Evolutionary conservation across 2,797 vertebrate genomes (phyloP).

Genomic region (Jordanella pulchra): DNA sequence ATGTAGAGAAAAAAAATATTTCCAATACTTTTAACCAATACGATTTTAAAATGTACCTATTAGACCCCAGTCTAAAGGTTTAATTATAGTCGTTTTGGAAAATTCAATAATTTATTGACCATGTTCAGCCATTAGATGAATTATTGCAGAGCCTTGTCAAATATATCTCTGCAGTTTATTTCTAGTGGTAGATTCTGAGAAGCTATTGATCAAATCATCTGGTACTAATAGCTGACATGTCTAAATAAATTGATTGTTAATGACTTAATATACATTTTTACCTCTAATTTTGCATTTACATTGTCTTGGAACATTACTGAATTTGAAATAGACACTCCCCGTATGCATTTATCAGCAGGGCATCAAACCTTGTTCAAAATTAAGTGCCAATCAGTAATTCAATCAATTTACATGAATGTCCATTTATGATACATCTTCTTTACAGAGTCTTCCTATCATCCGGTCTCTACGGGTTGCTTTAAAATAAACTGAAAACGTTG

Average conservation of each 20-base stretch:
- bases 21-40: too few relatives aligned
- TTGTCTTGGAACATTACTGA: background rate
- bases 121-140: too few relatives aligned
- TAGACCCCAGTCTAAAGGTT: too few relatives aligned
- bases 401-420: slow-evolving; percentile 4
- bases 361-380: background rate
- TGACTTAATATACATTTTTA: background rate
- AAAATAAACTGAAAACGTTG: background rate
- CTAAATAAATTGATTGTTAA: background rate
- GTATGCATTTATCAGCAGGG: background rate
- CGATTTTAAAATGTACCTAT: too few relatives aligned
- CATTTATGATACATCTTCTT: background rate
- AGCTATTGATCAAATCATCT: background rate
- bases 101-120: too few relatives aligned
- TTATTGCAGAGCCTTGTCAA: too few relatives aligned
- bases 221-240: background rate
- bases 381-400: background rate
- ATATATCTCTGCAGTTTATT: background rate
- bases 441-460: background rate
- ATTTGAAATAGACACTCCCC: background rate
- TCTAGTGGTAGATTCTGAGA: background rate
- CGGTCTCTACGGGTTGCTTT: slow-evolving; percentile 1
- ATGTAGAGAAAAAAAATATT: too few relatives aligned
- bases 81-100: too few relatives aligned
- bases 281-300: background rate